Evolutionary conservation across 2,888 invertebrate species (phyloP).

Genomic region (Apamea crenata): DNA sequence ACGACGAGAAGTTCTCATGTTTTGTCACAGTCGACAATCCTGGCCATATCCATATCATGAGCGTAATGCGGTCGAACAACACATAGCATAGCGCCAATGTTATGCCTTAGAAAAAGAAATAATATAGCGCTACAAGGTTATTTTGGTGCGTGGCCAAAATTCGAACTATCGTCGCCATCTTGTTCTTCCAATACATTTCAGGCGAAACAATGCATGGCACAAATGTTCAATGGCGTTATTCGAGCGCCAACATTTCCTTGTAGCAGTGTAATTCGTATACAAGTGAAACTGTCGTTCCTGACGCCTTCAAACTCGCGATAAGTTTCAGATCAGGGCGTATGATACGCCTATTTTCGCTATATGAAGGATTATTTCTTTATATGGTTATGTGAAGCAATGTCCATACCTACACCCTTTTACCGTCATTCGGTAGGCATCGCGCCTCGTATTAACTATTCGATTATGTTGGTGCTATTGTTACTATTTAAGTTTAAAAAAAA

Average conservation of each 20-base stretch:
- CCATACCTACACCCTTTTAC: constrained; percentile 26
- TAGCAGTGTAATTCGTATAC: not conserved
- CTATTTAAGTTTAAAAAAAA: constrained; percentile 2
- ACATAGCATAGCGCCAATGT: constrained; percentile 72
- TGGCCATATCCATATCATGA: constrained; percentile 91
- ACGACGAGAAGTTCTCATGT: constrained; percentile 88
- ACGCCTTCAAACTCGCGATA: not conserved
- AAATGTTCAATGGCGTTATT: not conserved
- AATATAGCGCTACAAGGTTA: not conserved
- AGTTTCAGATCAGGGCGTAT: too few species aligned
- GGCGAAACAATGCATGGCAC: not conserved
- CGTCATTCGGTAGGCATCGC: not conserved
- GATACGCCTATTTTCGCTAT: not conserved
- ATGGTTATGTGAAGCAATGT: constrained; percentile 56
- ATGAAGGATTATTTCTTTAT: constrained; percentile 14
- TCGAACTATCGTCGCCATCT: not conserved
- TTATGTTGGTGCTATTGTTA: constrained; percentile 40
- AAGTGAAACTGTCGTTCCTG: not conserved
- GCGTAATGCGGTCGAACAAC: constrained; percentile 78
- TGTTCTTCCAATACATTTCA: not conserved
- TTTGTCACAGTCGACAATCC: constrained; percentile 91
- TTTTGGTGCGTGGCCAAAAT: not conserved
- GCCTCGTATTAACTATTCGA: not conserved
- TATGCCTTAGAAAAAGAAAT: constrained; percentile 26
- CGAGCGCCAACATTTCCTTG: not conserved